Conservation (phyloP, 2,888 invertebrate species). For the Campoletis raptor region DNA sequence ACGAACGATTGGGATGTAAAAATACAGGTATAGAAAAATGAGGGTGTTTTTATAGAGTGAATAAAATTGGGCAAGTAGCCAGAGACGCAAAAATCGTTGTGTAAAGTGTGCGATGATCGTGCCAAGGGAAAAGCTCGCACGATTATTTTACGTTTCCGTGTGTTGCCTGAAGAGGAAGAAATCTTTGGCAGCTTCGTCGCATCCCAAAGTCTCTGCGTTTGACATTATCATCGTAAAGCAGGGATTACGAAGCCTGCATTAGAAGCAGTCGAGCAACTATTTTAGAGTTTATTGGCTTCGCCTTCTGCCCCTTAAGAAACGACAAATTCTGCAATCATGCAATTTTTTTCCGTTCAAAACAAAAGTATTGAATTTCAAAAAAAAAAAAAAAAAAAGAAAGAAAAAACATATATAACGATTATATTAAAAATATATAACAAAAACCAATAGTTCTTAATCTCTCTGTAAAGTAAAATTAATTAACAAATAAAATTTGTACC, state of each 20-base stretch:
- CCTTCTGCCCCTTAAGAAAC: neutral
- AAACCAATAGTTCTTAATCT: neutral
- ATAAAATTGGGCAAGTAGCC: conserved; percentile 49
- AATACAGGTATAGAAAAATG: neutral
- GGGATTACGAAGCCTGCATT: neutral
- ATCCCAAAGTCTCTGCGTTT: conserved; percentile 14
- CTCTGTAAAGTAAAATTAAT: neutral
- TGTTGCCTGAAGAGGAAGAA: neutral
- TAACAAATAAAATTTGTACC: neutral
- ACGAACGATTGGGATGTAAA: neutral
- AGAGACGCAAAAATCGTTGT: conserved; percentile 30
- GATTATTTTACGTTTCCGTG: conserved; percentile 48
- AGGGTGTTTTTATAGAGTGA: neutral
- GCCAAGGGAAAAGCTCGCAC: conserved; percentile 22
- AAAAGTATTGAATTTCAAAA: neutral
- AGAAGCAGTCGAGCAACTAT: conserved; percentile 30
- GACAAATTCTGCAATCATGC: neutral
- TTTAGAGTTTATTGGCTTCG: conserved; percentile 39
- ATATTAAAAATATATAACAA: too few species aligned
- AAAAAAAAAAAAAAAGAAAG: neutral
- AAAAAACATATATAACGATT: neutral
- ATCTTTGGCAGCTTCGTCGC: conserved; percentile 38
- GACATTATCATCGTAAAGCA: conserved; percentile 8
- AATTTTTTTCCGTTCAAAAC: neutral
- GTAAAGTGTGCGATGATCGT: conserved; percentile 5